These are phyloP conservation scores for Periophthalmus magnuspinnatus DNA, from an alignment of 2,797 vertebrate genomes.

Conservation along the genomic window DNA sequence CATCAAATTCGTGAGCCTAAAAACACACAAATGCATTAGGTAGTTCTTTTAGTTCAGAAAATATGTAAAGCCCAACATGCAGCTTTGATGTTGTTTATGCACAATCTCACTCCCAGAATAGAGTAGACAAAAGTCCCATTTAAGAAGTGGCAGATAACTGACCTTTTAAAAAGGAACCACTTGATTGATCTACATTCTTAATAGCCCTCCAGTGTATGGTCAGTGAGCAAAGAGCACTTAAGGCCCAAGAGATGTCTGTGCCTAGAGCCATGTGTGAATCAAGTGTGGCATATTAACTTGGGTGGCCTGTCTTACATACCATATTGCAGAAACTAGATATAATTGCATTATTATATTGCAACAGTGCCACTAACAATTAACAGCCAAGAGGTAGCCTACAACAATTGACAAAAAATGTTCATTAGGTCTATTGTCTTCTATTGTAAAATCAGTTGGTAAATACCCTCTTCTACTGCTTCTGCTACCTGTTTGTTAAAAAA, in stretches of 20 bases:
- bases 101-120: slow-evolving; percentile 10
- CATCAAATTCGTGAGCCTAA: slow-evolving; percentile 93
- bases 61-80: neutral
- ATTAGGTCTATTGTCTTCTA: too few species aligned
- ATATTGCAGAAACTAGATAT: too few species aligned
- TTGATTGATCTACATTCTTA: slow-evolving; percentile 31
- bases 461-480: too few species aligned
- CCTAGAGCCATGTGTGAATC: neutral
- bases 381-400: too few species aligned
- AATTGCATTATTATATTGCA: too few species aligned
- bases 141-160: slow-evolving; percentile 42
- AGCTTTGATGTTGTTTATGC: neutral
- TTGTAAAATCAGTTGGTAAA: too few species aligned
- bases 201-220: slow-evolving; percentile 26
- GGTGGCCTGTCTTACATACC: too few species aligned
- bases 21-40: slow-evolving; percentile 5
- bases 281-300: neutral
- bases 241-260: neutral
- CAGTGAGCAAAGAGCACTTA: slow-evolving; percentile 25
- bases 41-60: neutral
- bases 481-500: too few species aligned
- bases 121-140: slow-evolving; percentile 11
- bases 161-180: slow-evolving; percentile 49
- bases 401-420: too few species aligned
- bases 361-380: too few species aligned